phyloP scores from a whole-genome alignment of 2,797 vertebrate genomes.

The Malacoctenus gilli region DNA sequence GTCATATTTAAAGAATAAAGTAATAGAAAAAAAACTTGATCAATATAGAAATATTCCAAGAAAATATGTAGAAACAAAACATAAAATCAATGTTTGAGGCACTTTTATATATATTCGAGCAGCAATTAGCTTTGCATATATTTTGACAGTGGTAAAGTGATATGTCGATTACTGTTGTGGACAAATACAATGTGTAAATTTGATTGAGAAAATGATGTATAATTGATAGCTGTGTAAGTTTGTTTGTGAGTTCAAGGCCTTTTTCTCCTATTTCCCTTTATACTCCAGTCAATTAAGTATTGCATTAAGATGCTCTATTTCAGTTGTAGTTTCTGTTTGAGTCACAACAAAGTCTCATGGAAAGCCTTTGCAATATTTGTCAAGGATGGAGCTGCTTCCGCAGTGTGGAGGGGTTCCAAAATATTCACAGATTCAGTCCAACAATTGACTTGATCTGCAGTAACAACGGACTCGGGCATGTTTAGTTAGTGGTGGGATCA shows the following conservation, averaged over 20 bases:
- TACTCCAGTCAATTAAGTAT: no score
- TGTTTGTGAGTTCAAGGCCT: no score
- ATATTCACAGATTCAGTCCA: neutral
- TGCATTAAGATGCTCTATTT: no score
- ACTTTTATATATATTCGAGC: slow-evolving; percentile 12
- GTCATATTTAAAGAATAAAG: neutral
- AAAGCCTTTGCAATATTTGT: no score
- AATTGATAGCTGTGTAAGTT: no score
- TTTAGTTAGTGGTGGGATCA: neutral
- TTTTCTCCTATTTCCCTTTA: no score
- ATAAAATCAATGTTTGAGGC: slow-evolving; percentile 9
- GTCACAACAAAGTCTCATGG: no score
- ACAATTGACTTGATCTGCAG: neutral
- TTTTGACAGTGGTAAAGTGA: neutral
- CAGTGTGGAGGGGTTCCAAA: neutral
- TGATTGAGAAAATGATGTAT: neutral
- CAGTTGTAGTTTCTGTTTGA: no score
- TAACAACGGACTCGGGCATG: neutral
- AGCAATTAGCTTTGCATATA: slow-evolving; percentile 3
- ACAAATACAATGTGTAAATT: neutral
- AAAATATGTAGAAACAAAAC: slow-evolving; percentile 1
- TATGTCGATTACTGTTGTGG: slow-evolving; percentile 4
- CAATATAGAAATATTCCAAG: neutral
- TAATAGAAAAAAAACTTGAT: neutral
- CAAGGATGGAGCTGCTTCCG: neutral